A percentile compares a stretch with the other conserved stretches of the same genome.
Conservation (phyloP, 2,797 vertebrate genomes). For the Hippopotamyrus pictus region DNA sequence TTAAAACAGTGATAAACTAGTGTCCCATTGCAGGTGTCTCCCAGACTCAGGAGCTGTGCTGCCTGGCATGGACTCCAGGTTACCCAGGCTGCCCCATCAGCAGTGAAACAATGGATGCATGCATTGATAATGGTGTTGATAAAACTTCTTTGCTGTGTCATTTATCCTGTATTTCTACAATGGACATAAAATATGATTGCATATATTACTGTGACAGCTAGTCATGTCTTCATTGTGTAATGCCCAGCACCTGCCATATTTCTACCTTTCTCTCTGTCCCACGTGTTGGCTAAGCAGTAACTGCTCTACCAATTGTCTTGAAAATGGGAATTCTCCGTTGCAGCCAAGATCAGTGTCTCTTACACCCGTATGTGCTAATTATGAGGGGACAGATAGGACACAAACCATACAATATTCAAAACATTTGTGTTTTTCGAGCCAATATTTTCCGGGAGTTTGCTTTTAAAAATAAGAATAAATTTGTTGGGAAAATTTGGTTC, state of each 20-base stretch:
- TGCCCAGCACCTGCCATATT: not conserved
- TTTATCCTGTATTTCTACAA: not conserved
- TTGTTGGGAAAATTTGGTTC: not conserved
- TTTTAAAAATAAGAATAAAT: not conserved
- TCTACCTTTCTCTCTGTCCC: not conserved
- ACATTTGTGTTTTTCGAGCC: not conserved
- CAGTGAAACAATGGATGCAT: not conserved
- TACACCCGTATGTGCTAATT: not conserved
- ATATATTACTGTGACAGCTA: not conserved
- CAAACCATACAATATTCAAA: not conserved
- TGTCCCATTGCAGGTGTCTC: not conserved
- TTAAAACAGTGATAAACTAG: not conserved
- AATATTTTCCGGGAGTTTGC: not conserved
- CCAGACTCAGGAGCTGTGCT: not conserved
- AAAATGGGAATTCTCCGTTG: not conserved
- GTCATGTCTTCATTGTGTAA: not conserved
- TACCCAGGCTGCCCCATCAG: not conserved
- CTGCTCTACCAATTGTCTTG: not conserved
- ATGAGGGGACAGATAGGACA: not conserved
- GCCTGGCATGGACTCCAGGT: not conserved
- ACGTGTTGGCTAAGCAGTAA: not conserved
- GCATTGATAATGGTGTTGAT: not conserved
- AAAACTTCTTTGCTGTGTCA: not conserved
- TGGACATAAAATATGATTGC: not conserved
- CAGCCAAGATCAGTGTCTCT: not conserved